Percentiles rank a stretch among this genome's conserved stretches.
Conservation (phyloP, 2,797 vertebrate genomes). For the Margarornis squamiger region DNA sequence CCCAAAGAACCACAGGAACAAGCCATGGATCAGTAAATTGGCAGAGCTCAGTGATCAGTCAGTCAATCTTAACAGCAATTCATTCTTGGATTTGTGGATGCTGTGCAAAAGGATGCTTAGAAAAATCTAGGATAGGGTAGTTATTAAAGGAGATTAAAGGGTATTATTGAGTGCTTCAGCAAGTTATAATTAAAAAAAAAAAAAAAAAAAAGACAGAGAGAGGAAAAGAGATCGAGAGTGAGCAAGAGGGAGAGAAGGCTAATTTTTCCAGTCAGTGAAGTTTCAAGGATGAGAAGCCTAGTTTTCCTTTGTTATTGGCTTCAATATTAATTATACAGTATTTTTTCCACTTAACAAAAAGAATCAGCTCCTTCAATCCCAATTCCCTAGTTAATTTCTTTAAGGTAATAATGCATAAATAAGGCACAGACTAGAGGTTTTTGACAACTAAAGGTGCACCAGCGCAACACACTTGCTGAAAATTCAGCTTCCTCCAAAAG, state of each 20-base stretch:
- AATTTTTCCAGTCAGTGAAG: constrained; percentile 75
- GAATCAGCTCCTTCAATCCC: constrained; percentile 49
- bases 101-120: constrained; percentile 68
- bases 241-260: neutral
- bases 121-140: constrained; percentile 66
- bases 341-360: constrained; percentile 66
- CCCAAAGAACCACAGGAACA: neutral
- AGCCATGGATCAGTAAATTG: constrained; percentile 47
- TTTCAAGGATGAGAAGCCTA: constrained; percentile 75
- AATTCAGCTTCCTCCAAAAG: neutral
- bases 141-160: constrained; percentile 80
- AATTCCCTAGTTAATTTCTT: constrained; percentile 63
- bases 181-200: constrained; percentile 75
- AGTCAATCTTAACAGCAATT: constrained; percentile 68
- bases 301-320: constrained; percentile 64
- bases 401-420: constrained; percentile 11
- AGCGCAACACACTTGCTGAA: neutral
- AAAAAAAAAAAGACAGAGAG: neutral
- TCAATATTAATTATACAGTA: constrained; percentile 74
- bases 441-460: neutral
- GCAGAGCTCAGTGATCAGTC: constrained; percentile 59
- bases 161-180: constrained; percentile 71
- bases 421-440: neutral
- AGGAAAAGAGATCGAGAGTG: neutral
- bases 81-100: constrained; percentile 71